A percentile compares a stretch with the other conserved stretches of the same genome.
Conservation (phyloP, 2,113 vertebrate genomes). For the Mustela lutreola region DNA sequence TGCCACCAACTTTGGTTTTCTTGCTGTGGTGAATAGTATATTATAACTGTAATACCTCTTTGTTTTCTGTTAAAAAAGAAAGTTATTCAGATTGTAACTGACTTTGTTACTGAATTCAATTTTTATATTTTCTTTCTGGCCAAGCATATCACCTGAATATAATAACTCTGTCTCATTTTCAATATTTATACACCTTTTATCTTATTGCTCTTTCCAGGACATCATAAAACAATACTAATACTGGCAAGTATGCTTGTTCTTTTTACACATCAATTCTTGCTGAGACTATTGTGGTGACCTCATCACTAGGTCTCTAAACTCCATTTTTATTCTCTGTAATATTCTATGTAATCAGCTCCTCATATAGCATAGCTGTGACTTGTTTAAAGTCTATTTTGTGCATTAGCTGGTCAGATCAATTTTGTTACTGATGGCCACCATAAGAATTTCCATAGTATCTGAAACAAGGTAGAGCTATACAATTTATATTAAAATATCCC, state of each 20-base stretch:
- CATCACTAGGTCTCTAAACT: not conserved
- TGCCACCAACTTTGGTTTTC: too few species aligned
- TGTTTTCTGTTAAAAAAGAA: not conserved
- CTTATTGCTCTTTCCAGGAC: not conserved
- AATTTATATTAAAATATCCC: not conserved
- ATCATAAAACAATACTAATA: not conserved
- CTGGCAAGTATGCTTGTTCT: not conserved
- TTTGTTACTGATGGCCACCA: not conserved
- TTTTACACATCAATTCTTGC: not conserved
- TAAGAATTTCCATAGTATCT: not conserved
- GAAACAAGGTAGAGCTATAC: not conserved
- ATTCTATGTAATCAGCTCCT: not conserved
- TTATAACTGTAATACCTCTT: not conserved
- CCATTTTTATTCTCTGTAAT: not conserved
- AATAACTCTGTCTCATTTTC: not conserved
- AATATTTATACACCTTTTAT: not conserved
- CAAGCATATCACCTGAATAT: slow-evolving; percentile 4
- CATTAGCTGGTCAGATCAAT: not conserved
- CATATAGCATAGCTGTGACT: not conserved
- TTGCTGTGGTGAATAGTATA: not conserved
- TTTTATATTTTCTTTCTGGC: slow-evolving; percentile 33
- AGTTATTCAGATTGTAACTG: not conserved
- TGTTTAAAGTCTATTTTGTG: not conserved
- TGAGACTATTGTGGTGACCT: not conserved
- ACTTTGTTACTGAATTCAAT: not conserved